A percentile compares a stretch with the other conserved stretches of the same genome.
Conservation (phyloP, 2,113 vertebrate genomes). For the Ochotona princeps region DNA sequence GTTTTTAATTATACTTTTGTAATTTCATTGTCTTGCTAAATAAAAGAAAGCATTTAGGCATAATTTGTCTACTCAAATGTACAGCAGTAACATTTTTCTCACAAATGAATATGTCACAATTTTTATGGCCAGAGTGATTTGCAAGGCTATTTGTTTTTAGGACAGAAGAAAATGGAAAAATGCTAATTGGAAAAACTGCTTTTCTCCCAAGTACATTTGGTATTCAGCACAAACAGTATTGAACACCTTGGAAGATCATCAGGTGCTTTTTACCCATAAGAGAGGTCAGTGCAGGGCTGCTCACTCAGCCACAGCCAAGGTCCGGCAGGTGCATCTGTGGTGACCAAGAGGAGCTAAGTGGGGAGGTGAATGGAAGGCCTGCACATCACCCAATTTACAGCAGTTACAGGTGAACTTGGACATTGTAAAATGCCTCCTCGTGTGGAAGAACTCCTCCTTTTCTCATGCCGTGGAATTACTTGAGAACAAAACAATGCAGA, state of each 20-base stretch:
- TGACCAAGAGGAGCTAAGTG: neutral
- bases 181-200: neutral
- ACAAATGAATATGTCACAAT: neutral
- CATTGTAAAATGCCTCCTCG: neutral
- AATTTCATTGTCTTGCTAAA: neutral
- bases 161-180: neutral
- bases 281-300: neutral
- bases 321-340: neutral
- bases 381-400: neutral
- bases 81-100: neutral
- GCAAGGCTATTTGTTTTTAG: neutral
- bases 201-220: neutral
- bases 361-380: neutral
- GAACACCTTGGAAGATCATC: neutral
- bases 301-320: no score
- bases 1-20: constrained; percentile 16
- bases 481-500: neutral
- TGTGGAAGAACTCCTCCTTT: neutral
- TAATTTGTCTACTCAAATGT: constrained; percentile 2
- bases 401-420: neutral
- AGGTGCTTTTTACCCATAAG: neutral
- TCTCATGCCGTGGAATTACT: neutral
- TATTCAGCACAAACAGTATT: neutral
- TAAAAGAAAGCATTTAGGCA: constrained; percentile 10
- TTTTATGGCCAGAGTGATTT: neutral